A percentile compares a stretch with the other conserved stretches of the same genome.
Conservation (phyloP, 2,797 vertebrate genomes). For the Huso huso region DNA sequence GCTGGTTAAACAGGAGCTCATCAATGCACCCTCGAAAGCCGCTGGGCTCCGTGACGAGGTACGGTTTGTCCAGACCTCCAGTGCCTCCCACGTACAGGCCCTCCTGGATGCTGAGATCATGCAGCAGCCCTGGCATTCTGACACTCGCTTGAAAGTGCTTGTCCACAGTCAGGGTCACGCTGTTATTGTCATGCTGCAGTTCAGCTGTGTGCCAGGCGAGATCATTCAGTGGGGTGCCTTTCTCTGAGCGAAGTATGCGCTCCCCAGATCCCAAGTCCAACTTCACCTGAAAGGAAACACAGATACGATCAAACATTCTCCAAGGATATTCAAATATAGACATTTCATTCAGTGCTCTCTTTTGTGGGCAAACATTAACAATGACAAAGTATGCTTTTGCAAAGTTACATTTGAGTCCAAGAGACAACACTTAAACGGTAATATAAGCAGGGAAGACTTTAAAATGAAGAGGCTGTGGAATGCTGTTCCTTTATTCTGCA, state of each 20-base stretch:
- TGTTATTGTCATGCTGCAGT: constrained; percentile 47
- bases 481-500: no score
- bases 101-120: constrained; percentile 55
- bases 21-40: constrained; percentile 78
- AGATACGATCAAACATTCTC: constrained; percentile 17
- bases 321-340: not conserved
- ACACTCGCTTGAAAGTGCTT: constrained; percentile 54
- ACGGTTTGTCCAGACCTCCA: constrained; percentile 57
- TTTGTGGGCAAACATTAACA: no score
- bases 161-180: constrained; percentile 66
- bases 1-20: constrained; percentile 68
- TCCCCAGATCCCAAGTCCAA: constrained; percentile 69
- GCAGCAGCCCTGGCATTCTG: constrained; percentile 44
- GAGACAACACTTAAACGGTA: no score
- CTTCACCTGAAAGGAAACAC: constrained; percentile 59
- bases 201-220: constrained; percentile 77
- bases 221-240: constrained; percentile 65
- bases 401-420: no score
- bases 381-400: no score
- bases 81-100: constrained; percentile 73
- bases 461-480: no score
- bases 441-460: no score
- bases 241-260: constrained; percentile 58
- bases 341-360: no score
- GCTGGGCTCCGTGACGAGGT: constrained; percentile 45